Base-by-base conservation (phyloP, 2,888 invertebrate species). In the Cetonia aurata region DNA sequence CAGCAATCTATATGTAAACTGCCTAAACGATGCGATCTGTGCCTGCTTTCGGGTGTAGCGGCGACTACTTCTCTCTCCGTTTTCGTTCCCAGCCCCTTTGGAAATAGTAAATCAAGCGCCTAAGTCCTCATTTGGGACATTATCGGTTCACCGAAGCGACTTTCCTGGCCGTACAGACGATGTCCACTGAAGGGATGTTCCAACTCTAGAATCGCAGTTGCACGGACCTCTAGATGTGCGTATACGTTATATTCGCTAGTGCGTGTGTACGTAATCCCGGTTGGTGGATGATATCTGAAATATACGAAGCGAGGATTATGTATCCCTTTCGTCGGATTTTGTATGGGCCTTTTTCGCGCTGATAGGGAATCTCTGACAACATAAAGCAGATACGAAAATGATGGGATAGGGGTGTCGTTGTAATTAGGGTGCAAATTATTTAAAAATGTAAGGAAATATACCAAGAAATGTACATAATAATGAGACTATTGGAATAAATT, bases 241-340 rank as follows among this genome's bases (percentile, higher is more conserved):
- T n/a, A 62, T 48, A 48, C 48, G 48, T 10, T 48, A 31, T n/a
- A 13, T 25, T 37, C 15, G 13, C 37, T 44, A 55, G 55, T 67
- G 56, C 56, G 55, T 31, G 37, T 19, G 33, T 44, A 48, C 25
- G 37, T 62, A 62, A 62, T 62, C 62, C 60, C 33, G 25, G 25
- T 9, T 78, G 77, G 77, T 75, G 77, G 74, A 42, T 72, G 75
- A 74, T 75, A 77, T 75, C 76, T 74, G 3, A 75, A 77, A 77
- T 76, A 76, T 76, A 77, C 72, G 76, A 75, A 4, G 76, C 70
- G 48, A 71, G 72, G 74, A 74, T 74, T 74, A 74, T 72, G 71
- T 70, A 71, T 68, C 74, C 72, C 74, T 71, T 56, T 66, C 25
- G 25, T 25, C 25, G 25, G 25, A 4, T 25, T 25, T 25, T 25